Evolutionary conservation across 2,113 vertebrate genomes (phyloP), one percentile per base, ranked within the genome.

Genomic region (Litocranius walleri): DNA sequence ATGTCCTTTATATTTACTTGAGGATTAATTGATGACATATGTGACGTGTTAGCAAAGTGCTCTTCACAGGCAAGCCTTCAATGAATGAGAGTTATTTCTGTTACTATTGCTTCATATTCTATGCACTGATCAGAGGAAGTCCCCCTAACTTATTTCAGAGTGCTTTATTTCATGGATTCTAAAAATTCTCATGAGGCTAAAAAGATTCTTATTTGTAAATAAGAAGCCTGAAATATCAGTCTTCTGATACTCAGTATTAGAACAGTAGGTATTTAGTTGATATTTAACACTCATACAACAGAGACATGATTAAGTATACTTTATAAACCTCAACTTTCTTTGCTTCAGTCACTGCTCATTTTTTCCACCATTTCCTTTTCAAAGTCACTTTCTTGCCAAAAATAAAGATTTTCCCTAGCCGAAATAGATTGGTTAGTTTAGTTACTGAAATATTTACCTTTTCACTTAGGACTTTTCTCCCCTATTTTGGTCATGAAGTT

Each of bases 321-420:
- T 84, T 97, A 43, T 61, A 94, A 96, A 62, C 30, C 36, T 94
- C 77, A 91, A 6, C 56, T 64, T 88, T 54, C 86, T 81, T 86
- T 82, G 74, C 81, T 90, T 90, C 12, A 88, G 90, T 93, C 87
- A 91, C 15, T 83, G 21, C 33, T 88, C 61, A 78, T 93, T 50
- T 97, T 91, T 94, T 96, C 81, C 25, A 56, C 61, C 29, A 45
- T 62, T 97, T 95, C 94, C 88, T 91, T 94, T 94, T 84, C 54
- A 83, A 16, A 78, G 6, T 88, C 56, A 56, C 52, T 90, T 77
- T 87, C 80, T 87, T 27, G 59, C 57, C 62, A 84, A 84, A 95
- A 97, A 90, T 87, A 90, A 93, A 71, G 62, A 88, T 43, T 95
- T 83, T 21, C 80, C 6, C 6, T 94, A 48, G 48, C 15, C 54